phyloP scores from a whole-genome alignment of 2,113 vertebrate species.

The Erythrocercus mccallii region DNA sequence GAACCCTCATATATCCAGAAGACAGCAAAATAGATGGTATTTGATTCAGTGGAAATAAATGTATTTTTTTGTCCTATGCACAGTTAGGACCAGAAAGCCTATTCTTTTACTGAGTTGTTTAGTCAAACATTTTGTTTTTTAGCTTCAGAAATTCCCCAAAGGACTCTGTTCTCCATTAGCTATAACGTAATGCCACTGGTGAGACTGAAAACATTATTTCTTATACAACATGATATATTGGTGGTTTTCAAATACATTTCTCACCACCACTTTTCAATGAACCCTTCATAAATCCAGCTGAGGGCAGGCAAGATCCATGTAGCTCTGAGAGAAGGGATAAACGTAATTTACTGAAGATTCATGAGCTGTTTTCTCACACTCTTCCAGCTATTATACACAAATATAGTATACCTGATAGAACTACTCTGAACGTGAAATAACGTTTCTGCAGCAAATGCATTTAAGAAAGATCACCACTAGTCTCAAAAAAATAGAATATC shows the following conservation, averaged over 20 bases:
- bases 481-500: neutral
- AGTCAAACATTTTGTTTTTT: neutral
- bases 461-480: neutral
- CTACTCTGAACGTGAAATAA: neutral
- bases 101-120: neutral
- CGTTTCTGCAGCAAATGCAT: neutral
- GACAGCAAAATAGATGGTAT: neutral
- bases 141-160: neutral
- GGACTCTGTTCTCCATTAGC: neutral
- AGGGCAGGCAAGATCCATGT: slow-evolving; percentile 68
- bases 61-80: neutral
- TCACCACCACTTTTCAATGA: slow-evolving; percentile 3
- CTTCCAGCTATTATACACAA: neutral
- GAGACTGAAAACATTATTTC: neutral
- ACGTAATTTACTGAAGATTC: slow-evolving; percentile 14
- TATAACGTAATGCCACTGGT: neutral
- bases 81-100: neutral
- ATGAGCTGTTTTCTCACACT: slow-evolving; percentile 10
- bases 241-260: neutral
- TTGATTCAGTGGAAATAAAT: neutral
- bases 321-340: neutral
- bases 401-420: slow-evolving; percentile 10
- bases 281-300: slow-evolving; percentile 58
- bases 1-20: neutral
- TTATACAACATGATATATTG: neutral